phyloP scores from a whole-genome alignment of 2,113 vertebrate genomes.

The Odontophorus gujanensis region DNA sequence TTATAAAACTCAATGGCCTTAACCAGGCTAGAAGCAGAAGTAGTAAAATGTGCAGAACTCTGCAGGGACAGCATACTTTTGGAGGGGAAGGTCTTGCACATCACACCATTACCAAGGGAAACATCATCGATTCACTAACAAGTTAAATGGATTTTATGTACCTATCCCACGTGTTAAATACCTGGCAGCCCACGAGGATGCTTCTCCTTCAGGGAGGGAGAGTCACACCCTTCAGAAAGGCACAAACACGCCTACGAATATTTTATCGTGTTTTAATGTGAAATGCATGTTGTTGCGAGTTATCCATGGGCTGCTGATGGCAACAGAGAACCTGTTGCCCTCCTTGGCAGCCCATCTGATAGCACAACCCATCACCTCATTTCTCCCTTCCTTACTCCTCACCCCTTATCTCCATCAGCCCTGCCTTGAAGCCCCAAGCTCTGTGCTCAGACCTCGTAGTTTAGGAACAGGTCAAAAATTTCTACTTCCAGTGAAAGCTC shows the following conservation, averaged over 20 bases:
- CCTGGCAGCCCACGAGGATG: neutral
- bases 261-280: constrained; percentile 43
- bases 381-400: neutral
- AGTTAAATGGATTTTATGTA: constrained; percentile 57
- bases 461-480: neutral
- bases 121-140: constrained; percentile 26
- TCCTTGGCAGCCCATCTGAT: neutral
- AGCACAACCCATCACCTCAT: neutral
- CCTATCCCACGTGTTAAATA: constrained; percentile 8
- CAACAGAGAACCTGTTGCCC: neutral
- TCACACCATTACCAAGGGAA: neutral
- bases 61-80: neutral
- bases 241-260: constrained; percentile 3
- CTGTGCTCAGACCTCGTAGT: neutral
- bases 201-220: neutral
- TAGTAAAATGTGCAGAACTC: neutral
- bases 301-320: neutral
- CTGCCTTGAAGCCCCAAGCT: neutral
- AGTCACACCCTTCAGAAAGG: constrained; percentile 14
- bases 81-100: neutral
- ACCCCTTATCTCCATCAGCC: neutral
- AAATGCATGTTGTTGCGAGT: constrained; percentile 30
- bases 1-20: neutral
- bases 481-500: neutral
- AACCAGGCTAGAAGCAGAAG: neutral